A percentile compares a stretch with the other conserved stretches of the same genome.
Evolutionary conservation across 2,888 invertebrate genomes (phyloP).

Genomic region (Dendrolimus pini): DNA sequence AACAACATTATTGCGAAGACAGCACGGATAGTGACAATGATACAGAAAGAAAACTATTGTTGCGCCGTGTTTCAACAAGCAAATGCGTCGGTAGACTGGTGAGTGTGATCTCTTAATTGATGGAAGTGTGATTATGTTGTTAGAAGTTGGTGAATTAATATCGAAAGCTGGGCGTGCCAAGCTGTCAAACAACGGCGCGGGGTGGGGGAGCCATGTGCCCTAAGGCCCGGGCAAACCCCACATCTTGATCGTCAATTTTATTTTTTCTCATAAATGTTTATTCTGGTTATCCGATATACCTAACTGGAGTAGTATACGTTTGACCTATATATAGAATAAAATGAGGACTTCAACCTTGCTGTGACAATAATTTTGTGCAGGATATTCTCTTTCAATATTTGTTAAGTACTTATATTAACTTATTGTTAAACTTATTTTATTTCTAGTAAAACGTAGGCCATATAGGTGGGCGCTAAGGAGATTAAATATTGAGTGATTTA

Average conservation of each 20-base stretch:
- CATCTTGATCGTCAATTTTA: slow-evolving; percentile 34
- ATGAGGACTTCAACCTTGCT: slow-evolving; percentile 13
- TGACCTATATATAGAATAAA: slow-evolving; percentile 37
- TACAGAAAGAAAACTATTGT: slow-evolving; percentile 86
- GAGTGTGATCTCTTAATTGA: slow-evolving; percentile 19
- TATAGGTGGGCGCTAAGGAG: no score
- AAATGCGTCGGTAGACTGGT: slow-evolving; percentile 89
- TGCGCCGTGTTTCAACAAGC: slow-evolving; percentile 88
- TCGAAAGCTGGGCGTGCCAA: slow-evolving; percentile 49
- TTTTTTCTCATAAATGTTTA: slow-evolving; percentile 30
- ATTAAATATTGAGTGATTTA: no score
- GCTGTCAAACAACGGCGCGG: slow-evolving; percentile 41
- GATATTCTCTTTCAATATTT: neutral
- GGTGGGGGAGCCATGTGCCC: slow-evolving; percentile 49
- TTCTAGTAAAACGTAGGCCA: no score
- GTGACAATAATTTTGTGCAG: neutral
- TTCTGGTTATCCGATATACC: slow-evolving; percentile 28
- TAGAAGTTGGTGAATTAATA: neutral
- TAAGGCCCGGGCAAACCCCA: slow-evolving; percentile 48
- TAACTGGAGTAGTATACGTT: slow-evolving; percentile 14
- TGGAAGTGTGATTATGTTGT: slow-evolving; percentile 2
- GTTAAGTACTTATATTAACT: neutral
- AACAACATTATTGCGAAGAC: slow-evolving; percentile 54
- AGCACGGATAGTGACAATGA: slow-evolving; percentile 89
- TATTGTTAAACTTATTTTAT: no score